These are phyloP conservation scores for Chionoecetes opilio DNA, from an alignment of 1,140 invertebrate species.

Conservation along the genomic window DNA sequence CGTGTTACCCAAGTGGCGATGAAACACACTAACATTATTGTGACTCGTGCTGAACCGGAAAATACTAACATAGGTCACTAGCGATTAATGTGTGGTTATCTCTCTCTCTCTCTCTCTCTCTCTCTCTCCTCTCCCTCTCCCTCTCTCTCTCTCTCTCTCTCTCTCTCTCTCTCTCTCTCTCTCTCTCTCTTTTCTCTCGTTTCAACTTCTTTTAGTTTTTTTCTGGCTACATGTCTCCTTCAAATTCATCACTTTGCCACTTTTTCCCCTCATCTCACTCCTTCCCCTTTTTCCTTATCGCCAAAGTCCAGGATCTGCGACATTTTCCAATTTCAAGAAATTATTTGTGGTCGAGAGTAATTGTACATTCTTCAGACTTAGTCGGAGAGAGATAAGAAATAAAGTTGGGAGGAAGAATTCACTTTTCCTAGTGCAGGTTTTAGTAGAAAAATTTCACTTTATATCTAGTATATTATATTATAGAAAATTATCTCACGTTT, in stretches of 20 bases:
- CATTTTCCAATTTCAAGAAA: constrained; percentile 20
- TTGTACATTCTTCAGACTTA: constrained; percentile 11
- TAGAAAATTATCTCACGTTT: too few relatives aligned
- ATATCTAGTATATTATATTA: too few relatives aligned
- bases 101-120: constrained; percentile 27
- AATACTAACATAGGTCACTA: not conserved
- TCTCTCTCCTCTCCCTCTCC: too few relatives aligned
- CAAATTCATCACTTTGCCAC: not conserved
- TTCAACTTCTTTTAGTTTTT: not conserved
- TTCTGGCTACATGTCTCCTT: not conserved
- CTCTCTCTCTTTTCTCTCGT: not conserved
- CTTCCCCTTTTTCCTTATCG: not conserved
- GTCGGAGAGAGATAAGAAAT: too few relatives aligned
- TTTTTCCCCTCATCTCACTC: not conserved
- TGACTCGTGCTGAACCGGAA: not conserved
- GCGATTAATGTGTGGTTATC: not conserved
- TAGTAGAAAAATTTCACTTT: too few relatives aligned
- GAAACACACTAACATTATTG: not conserved
- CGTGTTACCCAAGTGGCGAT: not conserved
- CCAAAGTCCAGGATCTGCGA: not conserved
- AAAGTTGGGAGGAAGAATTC: too few relatives aligned
- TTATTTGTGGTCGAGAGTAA: constrained; percentile 7
- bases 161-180: constrained; percentile 8
- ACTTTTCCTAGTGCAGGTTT: too few relatives aligned
- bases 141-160: constrained; percentile 9